Evolutionary conservation across 2,113 vertebrate genomes (phyloP).

Genomic region (Todiramphus chloris): DNA sequence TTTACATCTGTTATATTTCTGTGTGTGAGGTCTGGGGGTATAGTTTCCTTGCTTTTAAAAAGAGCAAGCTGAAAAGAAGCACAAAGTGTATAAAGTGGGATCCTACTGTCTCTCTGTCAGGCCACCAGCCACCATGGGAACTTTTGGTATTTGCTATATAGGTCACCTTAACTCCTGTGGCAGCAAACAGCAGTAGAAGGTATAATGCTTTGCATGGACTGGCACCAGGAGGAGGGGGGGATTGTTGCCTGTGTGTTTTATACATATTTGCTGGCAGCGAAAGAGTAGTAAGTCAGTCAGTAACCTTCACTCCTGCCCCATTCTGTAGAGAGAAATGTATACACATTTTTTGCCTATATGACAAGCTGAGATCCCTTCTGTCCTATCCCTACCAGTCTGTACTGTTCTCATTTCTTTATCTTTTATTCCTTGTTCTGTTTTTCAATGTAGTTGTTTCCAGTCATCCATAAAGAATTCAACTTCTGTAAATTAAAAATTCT

Average conservation of each 20-base stretch:
- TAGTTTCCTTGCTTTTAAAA: slow-evolving; percentile 28
- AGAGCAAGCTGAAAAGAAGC: neutral
- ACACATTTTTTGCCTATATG: neutral
- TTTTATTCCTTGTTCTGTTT: neutral
- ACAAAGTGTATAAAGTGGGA: neutral
- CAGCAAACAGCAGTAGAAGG: neutral
- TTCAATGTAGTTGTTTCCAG: neutral
- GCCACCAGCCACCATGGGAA: neutral
- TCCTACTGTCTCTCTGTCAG: neutral
- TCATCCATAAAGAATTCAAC: neutral
- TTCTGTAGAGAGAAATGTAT: neutral
- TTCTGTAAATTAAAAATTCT: neutral
- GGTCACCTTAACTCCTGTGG: neutral
- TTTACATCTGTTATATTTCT: slow-evolving; percentile 36
- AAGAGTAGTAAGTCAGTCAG: neutral
- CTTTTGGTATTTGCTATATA: neutral
- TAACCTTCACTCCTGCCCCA: neutral
- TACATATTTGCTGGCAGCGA: neutral
- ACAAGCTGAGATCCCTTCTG: neutral
- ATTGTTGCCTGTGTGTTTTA: neutral
- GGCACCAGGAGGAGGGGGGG: neutral
- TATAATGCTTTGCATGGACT: neutral
- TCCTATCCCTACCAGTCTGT: neutral
- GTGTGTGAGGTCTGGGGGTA: neutral
- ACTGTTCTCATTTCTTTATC: neutral